phyloP scores from a whole-genome alignment of 2,888 invertebrate genomes.

The Caenorhabditis uteleia region DNA sequence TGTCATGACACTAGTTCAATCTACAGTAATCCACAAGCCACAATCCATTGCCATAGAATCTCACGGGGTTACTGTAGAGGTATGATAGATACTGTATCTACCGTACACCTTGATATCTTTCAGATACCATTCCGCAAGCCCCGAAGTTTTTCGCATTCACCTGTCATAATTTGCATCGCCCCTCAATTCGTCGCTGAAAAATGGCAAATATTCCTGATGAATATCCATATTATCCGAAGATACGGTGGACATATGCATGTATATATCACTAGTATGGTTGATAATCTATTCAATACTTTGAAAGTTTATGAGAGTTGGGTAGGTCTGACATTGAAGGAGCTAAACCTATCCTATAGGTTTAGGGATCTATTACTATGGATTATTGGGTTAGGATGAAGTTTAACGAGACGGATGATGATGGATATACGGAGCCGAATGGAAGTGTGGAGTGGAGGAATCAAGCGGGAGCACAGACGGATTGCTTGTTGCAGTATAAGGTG shows the following conservation, averaged over 20 bases:
- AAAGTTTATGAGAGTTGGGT: constrained; percentile 39
- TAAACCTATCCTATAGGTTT: not conserved
- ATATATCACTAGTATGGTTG: constrained; percentile 42
- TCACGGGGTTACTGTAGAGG: constrained; percentile 11
- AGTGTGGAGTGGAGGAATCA: constrained; percentile 51
- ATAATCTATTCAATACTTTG: constrained; percentile 33
- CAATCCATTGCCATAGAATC: constrained; percentile 19
- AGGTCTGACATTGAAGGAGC: not conserved
- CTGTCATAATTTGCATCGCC: constrained; percentile 44
- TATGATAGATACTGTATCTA: constrained; percentile 1
- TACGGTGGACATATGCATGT: constrained; percentile 45
- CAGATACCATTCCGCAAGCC: constrained; percentile 37
- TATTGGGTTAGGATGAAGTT: constrained; percentile 44
- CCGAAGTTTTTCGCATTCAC: constrained; percentile 14
- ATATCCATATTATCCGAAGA: constrained; percentile 38
- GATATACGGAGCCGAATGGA: constrained; percentile 32
- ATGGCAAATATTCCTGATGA: constrained; percentile 45
- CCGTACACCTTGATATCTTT: not conserved
- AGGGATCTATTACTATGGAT: constrained; percentile 43
- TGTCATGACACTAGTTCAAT: constrained; percentile 24
- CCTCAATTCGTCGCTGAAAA: constrained; percentile 48
- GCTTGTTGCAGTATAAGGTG: constrained; percentile 45
- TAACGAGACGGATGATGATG: constrained; percentile 5
- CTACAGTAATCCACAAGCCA: constrained; percentile 11
- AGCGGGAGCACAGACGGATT: constrained; percentile 48